Evolutionary conservation across 2,888 invertebrate species (phyloP).

Genomic region (Vanessa cardui): DNA sequence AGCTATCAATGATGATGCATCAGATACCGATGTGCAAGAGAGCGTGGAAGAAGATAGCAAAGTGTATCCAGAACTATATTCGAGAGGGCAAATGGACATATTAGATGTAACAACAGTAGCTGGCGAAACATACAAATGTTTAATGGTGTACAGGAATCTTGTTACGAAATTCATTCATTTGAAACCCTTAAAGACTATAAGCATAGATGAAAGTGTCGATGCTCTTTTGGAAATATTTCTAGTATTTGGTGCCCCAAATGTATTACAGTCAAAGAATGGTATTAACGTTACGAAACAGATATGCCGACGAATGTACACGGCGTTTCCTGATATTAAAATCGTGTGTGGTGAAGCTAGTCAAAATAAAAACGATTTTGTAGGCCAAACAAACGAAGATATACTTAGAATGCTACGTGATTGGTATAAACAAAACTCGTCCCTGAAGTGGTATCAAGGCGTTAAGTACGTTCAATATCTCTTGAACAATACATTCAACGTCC

Average conservation of each 20-base stretch:
- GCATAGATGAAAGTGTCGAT: constrained; percentile 53
- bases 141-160: constrained; percentile 59
- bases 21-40: constrained; percentile 19
- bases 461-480: constrained; percentile 58
- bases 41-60: constrained; percentile 25
- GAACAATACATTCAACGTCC: constrained; percentile 54
- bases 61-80: constrained; percentile 54
- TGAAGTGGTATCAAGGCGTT: constrained; percentile 59
- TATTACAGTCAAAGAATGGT: constrained; percentile 63
- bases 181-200: constrained; percentile 54
- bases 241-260: constrained; percentile 61
- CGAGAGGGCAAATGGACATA: constrained; percentile 60
- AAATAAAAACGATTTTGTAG: constrained; percentile 44
- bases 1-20: constrained; percentile 13
- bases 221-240: constrained; percentile 58
- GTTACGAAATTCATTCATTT: constrained; percentile 57
- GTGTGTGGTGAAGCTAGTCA: constrained; percentile 49
- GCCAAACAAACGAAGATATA: constrained; percentile 58
- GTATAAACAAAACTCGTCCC: constrained; percentile 50
- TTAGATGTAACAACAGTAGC: constrained; percentile 53
- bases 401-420: constrained; percentile 54
- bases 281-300: constrained; percentile 53
- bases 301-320: constrained; percentile 51
- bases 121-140: constrained; percentile 55
- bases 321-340: constrained; percentile 53